Evolutionary conservation across 2,797 vertebrate species (phyloP).

Genomic region (Onychomys torridus): DNA sequence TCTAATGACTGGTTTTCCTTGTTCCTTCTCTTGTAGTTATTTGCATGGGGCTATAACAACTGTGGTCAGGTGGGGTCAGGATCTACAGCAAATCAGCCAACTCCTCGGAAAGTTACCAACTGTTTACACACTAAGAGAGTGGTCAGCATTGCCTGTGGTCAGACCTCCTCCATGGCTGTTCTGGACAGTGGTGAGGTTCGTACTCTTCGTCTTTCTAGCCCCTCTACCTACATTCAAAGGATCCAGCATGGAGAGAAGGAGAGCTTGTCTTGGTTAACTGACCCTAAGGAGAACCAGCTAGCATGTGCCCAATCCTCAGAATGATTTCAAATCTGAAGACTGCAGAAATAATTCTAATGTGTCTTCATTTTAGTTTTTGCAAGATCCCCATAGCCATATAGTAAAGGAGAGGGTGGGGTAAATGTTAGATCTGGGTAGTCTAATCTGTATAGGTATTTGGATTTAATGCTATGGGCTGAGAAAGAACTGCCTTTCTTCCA

Average conservation of each 20-base stretch:
- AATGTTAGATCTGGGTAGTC: not conserved
- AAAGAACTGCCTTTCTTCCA: not conserved
- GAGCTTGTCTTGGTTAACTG: not conserved
- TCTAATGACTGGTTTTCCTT: not conserved
- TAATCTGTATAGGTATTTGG: not conserved
- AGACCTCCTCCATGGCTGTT: conserved; percentile 96
- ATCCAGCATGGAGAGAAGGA: not conserved
- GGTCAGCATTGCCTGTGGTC: conserved; percentile 94
- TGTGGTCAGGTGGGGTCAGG: conserved; percentile 98
- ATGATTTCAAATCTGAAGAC: conserved; percentile 5
- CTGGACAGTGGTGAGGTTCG: conserved; percentile 97
- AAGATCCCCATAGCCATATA: not conserved
- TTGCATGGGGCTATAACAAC: conserved; percentile 98
- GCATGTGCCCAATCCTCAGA: not conserved
- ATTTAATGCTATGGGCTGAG: conserved; percentile 4
- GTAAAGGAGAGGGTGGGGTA: not conserved
- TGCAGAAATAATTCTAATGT: not conserved
- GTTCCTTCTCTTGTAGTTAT: conserved; percentile 89
- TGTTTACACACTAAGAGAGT: conserved; percentile 94
- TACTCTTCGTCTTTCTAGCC: rapidly evolving
- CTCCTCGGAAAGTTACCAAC: conserved; percentile 94
- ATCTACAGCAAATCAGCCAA: conserved; percentile 96
- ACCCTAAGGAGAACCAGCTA: not conserved
- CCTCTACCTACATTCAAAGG: not conserved
- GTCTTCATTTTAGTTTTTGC: conserved; percentile 41